Evolutionary conservation across 2,888 invertebrate species (phyloP), one percentile per base, ranked within the genome.

Genomic region (Resseliella maxima): DNA sequence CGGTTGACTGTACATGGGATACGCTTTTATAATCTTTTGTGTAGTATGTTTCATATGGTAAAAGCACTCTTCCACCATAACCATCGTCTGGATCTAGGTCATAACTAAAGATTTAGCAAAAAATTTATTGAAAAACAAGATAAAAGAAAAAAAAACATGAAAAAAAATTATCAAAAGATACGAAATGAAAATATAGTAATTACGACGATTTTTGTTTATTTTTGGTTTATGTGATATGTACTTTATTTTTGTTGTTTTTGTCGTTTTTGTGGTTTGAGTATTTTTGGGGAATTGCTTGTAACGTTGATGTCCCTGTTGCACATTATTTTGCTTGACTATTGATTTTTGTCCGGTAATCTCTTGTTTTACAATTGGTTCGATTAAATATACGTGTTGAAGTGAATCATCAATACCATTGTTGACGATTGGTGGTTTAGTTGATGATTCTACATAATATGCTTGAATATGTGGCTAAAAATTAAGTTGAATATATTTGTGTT

Each of bases 281-380:
- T 1, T 64, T 24, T 86, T 72, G 2, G 31, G 85, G 41, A 31
- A 64, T 64, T 83, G 86, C n/a, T 87, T 31, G 36, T 85, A 46
- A 10, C 50, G 88, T 35, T 87, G 87, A 50, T 45, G 87, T 85
- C 86, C 87, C 87, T 88, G 87, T 85, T 87, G 88, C 64, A 64
- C 87, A 36, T 86, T 85, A 86, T 59, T 87, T 72, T 87, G 88
- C 90, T 88, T 88, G 31, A 35, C 59, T 72, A 46, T 86, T 86
- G 21, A 24, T 83, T 72, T 86, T 45, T 18, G 45, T 85, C 45
- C 46, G 85, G 35, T 86, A 83, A 86, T 86, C 36, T 86, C 36
- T 12, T 35, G 21, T 72, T 83, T 83, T 10, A 83, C 21, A 83
- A 38, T 83, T 83, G 72, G 72, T 83, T 83, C 41, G 0, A 83